Percentiles rank a stretch among this genome's conserved stretches.
phyloP scores from a whole-genome alignment of 2,113 vertebrate genomes.

The Ellobius talpinus region DNA sequence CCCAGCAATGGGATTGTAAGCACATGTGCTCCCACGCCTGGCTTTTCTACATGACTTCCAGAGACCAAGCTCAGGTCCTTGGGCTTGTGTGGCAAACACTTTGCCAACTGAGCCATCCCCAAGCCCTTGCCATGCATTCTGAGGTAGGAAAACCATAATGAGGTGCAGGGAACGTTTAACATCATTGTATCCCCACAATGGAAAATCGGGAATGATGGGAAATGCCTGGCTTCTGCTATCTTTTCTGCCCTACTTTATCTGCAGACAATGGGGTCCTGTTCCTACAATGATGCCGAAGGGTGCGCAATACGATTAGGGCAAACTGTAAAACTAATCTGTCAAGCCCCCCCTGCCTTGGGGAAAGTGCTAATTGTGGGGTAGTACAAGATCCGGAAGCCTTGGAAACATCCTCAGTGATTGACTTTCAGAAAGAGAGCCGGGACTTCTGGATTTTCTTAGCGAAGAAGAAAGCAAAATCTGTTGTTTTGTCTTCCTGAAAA shows the following conservation, averaged over 20 bases:
- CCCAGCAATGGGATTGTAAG: not conserved
- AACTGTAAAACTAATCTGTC: not conserved
- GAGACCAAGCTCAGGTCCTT: not conserved
- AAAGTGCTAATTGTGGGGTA: not conserved
- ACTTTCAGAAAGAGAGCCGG: not conserved
- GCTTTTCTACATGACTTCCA: not conserved
- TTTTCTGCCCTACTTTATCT: not conserved
- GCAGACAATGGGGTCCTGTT: not conserved
- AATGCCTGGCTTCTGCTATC: not conserved
- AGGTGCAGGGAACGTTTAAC: not conserved
- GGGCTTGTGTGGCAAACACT: not conserved
- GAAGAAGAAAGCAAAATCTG: not conserved
- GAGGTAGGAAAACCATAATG: not conserved
- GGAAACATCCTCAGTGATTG: not conserved
- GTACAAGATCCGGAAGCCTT: constrained; percentile 34
- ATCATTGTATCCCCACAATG: not conserved
- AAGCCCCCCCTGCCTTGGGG: not conserved
- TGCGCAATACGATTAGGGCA: not conserved
- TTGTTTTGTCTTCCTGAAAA: constrained; percentile 26
- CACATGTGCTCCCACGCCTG: no score
- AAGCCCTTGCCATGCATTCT: not conserved
- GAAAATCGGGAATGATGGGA: not conserved
- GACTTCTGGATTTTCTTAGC: not conserved
- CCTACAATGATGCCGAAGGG: not conserved
- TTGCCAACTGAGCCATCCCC: not conserved